Evolutionary conservation across 2,797 vertebrate species (phyloP).

Genomic region (Gorsachius magnificus): DNA sequence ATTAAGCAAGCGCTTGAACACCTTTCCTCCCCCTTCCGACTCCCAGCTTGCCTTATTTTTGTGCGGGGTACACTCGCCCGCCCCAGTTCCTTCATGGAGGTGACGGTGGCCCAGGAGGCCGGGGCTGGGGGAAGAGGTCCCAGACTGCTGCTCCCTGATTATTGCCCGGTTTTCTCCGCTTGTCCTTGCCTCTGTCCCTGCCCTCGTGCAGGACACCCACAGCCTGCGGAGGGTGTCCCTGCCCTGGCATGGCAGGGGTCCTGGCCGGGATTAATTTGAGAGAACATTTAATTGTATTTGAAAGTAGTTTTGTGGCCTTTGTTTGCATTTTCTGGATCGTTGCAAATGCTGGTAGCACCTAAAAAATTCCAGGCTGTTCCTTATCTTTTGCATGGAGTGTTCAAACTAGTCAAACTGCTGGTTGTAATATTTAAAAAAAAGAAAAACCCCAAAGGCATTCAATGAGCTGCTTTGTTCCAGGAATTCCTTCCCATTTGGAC

Average conservation of each 20-base stretch:
- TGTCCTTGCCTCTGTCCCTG: too few relatives aligned
- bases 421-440: neutral
- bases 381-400: neutral
- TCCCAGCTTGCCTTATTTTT: neutral
- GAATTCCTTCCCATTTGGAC: neutral
- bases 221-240: neutral
- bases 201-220: neutral
- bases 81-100: neutral
- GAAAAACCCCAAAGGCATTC: rapidly evolving
- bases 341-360: neutral
- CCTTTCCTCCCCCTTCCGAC: neutral
- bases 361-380: neutral
- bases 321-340: neutral
- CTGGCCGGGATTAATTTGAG: neutral
- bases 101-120: neutral
- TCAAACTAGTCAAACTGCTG: neutral
- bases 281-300: neutral
- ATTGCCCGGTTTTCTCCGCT: neutral
- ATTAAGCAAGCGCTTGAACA: neutral
- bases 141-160: too few relatives aligned
- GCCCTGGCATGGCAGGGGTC: too few relatives aligned
- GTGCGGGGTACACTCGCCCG: rapidly evolving
- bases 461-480: neutral
- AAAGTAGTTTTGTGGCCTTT: neutral
- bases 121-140: neutral